A percentile compares a stretch with the other conserved stretches of the same genome.
These are phyloP conservation scores for Periphyllus acericola DNA, from an alignment of 2,888 invertebrate species.

Conservation along the genomic window DNA sequence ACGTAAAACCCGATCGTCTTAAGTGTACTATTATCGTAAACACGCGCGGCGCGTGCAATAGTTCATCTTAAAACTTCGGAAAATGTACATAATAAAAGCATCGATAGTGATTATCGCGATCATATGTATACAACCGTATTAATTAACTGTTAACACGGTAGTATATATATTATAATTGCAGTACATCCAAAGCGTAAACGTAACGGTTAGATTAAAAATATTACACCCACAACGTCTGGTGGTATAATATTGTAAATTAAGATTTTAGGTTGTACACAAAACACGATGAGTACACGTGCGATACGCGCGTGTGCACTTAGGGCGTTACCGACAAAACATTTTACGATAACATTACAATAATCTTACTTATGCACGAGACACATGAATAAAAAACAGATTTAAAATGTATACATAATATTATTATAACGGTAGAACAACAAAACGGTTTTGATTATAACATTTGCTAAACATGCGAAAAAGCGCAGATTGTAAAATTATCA, in stretches of 20 bases:
- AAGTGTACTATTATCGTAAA: neutral
- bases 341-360: neutral
- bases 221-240: neutral
- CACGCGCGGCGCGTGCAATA: neutral
- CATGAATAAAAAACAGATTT: neutral
- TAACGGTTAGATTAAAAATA: constrained; percentile 1
- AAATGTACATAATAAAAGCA: neutral
- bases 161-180: too few relatives aligned
- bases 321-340: neutral
- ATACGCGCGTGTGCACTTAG: neutral
- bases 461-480: neutral
- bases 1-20: neutral
- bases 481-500: neutral
- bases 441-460: neutral
- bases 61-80: neutral
- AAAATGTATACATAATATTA: neutral
- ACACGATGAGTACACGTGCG: neutral
- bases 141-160: neutral
- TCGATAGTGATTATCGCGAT: neutral
- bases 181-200: constrained; percentile 3
- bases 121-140: neutral
- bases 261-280: too few relatives aligned
- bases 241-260: too few relatives aligned
- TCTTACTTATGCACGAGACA: neutral
- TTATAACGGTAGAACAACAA: neutral